A percentile compares a stretch with the other conserved stretches of the same genome.
Conservation (phyloP, 2,888 invertebrate species). For the Polydrusus pterygomalis region DNA sequence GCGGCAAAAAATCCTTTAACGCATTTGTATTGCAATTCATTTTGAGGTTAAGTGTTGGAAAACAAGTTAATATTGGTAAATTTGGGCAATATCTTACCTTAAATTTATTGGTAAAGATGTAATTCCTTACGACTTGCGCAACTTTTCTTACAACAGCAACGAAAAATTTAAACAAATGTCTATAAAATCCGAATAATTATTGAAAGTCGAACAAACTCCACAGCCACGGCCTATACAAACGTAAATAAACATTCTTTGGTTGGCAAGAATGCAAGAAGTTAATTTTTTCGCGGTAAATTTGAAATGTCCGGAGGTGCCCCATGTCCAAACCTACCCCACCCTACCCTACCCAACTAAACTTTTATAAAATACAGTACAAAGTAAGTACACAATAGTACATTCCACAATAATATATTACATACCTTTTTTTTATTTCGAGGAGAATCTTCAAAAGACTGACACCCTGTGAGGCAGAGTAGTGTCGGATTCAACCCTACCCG, state of each 20-base stretch:
- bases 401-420: too few relatives aligned
- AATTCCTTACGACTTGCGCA: constrained; percentile 1
- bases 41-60: constrained; percentile 5
- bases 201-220: constrained; percentile 4
- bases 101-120: too few relatives aligned
- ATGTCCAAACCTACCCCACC: constrained; percentile 42
- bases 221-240: constrained; percentile 3
- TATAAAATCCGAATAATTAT: constrained; percentile 4
- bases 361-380: too few relatives aligned
- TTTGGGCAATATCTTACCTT: not conserved
- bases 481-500: too few relatives aligned
- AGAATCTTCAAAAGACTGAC: too few relatives aligned
- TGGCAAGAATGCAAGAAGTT: constrained; percentile 26
- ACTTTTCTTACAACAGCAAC: constrained; percentile 7
- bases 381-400: too few relatives aligned
- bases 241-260: constrained; percentile 5
- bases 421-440: too few relatives aligned
- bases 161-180: constrained; percentile 7
- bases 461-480: too few relatives aligned
- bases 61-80: constrained; percentile 5
- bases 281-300: constrained; percentile 45
- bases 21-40: too few relatives aligned
- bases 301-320: constrained; percentile 52
- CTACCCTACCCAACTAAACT: too few relatives aligned
- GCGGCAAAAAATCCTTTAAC: too few relatives aligned